phyloP scores from a whole-genome alignment of 2,888 invertebrate species.

The Rhagophthalmus giganteus region DNA sequence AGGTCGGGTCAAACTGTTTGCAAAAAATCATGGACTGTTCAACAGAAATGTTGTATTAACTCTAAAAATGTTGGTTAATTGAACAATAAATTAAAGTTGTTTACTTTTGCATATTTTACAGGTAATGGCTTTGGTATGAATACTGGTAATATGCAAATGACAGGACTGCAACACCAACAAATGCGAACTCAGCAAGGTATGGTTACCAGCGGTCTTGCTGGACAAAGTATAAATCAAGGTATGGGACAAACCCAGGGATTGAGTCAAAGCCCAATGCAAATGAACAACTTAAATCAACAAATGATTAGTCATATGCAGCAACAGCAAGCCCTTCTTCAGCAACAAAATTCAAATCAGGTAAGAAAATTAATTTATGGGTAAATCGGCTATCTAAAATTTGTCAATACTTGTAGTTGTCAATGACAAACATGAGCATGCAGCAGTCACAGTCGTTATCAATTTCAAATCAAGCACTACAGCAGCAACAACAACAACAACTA shows the following conservation, averaged over 20 bases:
- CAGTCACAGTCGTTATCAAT: slow-evolving; percentile 69
- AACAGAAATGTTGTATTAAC: too few species aligned
- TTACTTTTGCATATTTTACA: too few species aligned
- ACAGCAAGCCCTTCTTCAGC: slow-evolving; percentile 58
- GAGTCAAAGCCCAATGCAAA: slow-evolving; percentile 50
- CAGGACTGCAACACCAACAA: slow-evolving; percentile 57
- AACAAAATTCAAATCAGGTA: slow-evolving; percentile 57
- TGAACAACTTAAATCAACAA: slow-evolving; percentile 57
- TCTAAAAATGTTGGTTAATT: too few species aligned
- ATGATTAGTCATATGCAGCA: slow-evolving; percentile 59
- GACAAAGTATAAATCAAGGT: slow-evolving; percentile 42
- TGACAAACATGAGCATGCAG: slow-evolving; percentile 70
- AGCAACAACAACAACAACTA: slow-evolving; percentile 44
- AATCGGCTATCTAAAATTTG: not conserved
- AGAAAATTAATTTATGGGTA: slow-evolving; percentile 1
- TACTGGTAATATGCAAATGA: slow-evolving; percentile 56
- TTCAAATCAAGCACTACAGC: slow-evolving; percentile 47
- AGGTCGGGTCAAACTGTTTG: too few species aligned
- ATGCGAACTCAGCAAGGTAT: slow-evolving; percentile 52
- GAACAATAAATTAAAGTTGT: too few species aligned
- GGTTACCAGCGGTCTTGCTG: slow-evolving; percentile 49
- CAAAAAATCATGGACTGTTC: too few species aligned
- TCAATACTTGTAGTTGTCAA: slow-evolving; percentile 56
- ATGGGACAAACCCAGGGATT: slow-evolving; percentile 45
- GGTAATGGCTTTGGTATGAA: slow-evolving; percentile 36